Conservation (phyloP, 1,140 invertebrate genomes). For the Trialeurodes vaporariorum region DNA sequence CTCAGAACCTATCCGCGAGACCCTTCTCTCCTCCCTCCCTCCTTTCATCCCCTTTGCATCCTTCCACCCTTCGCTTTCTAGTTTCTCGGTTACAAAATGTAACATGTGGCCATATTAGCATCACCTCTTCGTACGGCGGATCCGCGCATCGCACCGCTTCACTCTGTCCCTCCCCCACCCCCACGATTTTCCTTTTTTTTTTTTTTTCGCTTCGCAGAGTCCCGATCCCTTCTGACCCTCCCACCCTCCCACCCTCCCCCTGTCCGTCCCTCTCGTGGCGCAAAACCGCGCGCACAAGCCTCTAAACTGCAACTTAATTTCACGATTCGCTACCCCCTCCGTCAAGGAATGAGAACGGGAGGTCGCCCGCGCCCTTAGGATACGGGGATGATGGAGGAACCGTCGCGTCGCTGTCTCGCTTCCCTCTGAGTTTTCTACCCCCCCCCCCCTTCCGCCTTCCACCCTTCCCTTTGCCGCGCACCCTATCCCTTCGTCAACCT, state of each 20-base stretch:
- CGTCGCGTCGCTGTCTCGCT: not conserved
- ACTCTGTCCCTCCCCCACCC: too few relatives aligned
- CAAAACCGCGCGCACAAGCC: not conserved
- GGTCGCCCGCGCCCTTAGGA: not conserved
- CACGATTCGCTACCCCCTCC: not conserved
- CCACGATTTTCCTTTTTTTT: not conserved
- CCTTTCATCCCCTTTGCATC: not conserved
- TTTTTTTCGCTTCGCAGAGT: not conserved
- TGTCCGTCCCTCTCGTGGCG: too few relatives aligned
- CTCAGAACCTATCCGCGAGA: not conserved
- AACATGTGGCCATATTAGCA: not conserved
- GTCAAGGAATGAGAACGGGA: not conserved
- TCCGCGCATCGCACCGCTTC: too few relatives aligned
- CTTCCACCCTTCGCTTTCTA: too few relatives aligned
- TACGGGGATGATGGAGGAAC: too few relatives aligned
- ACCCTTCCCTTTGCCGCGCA: too few relatives aligned
- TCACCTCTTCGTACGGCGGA: not conserved
- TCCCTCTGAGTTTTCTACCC: too few relatives aligned
- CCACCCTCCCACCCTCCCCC: not conserved
- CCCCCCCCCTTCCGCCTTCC: too few relatives aligned
- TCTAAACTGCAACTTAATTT: constrained; percentile 1
- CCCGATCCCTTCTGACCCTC: not conserved
- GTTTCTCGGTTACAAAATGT: not conserved
- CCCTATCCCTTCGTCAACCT: too few relatives aligned
- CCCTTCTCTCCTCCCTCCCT: not conserved